Conservation (phyloP, 1,140 invertebrate genomes). For the Drosophila kanapiae region DNA sequence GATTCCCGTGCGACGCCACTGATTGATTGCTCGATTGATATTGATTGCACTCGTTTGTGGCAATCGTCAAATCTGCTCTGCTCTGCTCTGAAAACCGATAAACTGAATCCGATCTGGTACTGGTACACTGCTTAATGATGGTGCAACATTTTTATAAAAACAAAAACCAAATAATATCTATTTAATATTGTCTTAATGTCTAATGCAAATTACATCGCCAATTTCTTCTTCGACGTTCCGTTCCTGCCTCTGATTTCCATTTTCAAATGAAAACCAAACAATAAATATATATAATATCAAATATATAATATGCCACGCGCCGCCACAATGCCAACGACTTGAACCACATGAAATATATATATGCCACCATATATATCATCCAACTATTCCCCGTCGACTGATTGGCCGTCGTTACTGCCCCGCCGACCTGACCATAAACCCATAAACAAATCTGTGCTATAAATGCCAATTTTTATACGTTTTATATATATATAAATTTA, state of each 20-base stretch:
- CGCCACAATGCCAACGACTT: constrained; percentile 54
- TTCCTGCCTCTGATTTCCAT: constrained; percentile 77
- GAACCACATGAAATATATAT: constrained; percentile 34
- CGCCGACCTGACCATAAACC: constrained; percentile 65
- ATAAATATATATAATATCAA: constrained; percentile 12
- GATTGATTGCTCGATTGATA: constrained; percentile 76
- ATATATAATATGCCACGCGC: constrained; percentile 54
- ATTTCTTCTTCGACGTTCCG: constrained; percentile 79
- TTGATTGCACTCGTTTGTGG: constrained; percentile 56
- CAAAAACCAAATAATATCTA: constrained; percentile 33
- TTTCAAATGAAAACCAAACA: constrained; percentile 25
- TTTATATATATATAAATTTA: constrained; percentile 18
- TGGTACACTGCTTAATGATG: constrained; percentile 76
- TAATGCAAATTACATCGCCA: constrained; percentile 62
- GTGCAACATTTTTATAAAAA: constrained; percentile 56
- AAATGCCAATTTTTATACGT: constrained; percentile 22
- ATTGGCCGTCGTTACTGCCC: constrained; percentile 66
- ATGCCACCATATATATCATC: constrained; percentile 21
- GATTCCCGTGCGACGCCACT: constrained; percentile 70
- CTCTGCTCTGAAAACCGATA: constrained; percentile 77
- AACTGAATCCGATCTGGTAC: constrained; percentile 79
- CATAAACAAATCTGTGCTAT: constrained; percentile 16
- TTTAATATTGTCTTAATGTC: constrained; percentile 44
- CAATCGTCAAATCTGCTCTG: constrained; percentile 78
- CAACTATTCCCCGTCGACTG: constrained; percentile 77